Evolutionary conservation across 2,888 invertebrate species (phyloP).

Genomic region (Ernsta delagoae): DNA sequence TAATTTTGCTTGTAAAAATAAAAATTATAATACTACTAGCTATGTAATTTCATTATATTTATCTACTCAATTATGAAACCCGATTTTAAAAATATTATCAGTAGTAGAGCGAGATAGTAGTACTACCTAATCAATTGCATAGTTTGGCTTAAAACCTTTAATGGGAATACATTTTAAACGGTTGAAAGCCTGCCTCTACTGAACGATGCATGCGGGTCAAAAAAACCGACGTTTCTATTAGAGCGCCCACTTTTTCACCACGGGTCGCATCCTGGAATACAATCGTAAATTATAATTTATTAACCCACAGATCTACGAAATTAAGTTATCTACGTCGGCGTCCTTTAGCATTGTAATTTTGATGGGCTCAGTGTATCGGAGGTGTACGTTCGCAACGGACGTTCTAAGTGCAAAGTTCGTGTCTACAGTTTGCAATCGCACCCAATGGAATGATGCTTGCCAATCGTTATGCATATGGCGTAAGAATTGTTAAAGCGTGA

Average conservation of each 20-base stretch:
- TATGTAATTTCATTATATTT: too few species aligned
- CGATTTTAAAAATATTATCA: not conserved
- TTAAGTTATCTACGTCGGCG: constrained; percentile 79
- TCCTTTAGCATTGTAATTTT: constrained; percentile 63
- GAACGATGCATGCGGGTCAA: constrained; percentile 68
- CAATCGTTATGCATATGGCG: constrained; percentile 54
- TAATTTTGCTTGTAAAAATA: too few species aligned
- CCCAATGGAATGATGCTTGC: constrained; percentile 50
- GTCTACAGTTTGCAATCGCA: constrained; percentile 38
- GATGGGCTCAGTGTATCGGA: constrained; percentile 59
- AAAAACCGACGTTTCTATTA: constrained; percentile 82
- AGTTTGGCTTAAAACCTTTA: constrained; percentile 52
- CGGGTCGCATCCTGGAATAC: constrained; percentile 62
- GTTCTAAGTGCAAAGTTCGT: constrained; percentile 46
- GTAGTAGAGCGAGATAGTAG: constrained; percentile 62
- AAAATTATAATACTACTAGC: not conserved
- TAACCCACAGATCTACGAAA: constrained; percentile 69
- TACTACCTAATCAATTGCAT: constrained; percentile 50
- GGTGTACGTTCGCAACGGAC: constrained; percentile 65
- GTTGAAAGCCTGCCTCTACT: constrained; percentile 61
- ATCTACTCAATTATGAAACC: not conserved
- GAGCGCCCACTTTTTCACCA: constrained; percentile 72
- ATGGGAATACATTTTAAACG: constrained; percentile 57
- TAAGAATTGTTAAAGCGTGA: constrained; percentile 62
- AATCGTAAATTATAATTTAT: constrained; percentile 84